Conservation (phyloP, 2,113 vertebrate genomes). For the Pelodiscus sinensis region DNA sequence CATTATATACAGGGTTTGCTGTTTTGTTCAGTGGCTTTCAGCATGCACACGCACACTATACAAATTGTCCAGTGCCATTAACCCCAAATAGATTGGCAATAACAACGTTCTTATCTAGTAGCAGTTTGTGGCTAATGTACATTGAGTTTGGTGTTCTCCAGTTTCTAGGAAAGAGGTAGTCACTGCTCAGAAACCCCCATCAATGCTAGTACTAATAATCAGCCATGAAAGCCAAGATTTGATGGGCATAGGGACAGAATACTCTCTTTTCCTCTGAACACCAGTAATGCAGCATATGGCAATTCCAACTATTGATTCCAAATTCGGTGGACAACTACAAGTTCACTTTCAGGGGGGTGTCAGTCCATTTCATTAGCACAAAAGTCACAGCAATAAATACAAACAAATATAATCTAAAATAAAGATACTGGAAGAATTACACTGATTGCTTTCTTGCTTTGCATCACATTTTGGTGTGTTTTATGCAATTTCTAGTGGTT, state of each 20-base stretch:
- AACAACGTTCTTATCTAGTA: neutral
- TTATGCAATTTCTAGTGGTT: neutral
- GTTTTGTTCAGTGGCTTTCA: too few relatives aligned
- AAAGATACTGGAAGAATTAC: neutral
- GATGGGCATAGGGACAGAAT: neutral
- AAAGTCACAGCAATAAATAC: neutral
- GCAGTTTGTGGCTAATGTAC: neutral
- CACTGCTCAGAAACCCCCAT: too few relatives aligned
- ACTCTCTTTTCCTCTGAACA: neutral
- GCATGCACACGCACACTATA: too few relatives aligned
- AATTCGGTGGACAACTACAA: neutral
- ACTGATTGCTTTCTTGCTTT: neutral
- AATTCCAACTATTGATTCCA: neutral
- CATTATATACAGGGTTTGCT: too few relatives aligned
- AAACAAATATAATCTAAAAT: neutral
- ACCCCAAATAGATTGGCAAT: neutral
- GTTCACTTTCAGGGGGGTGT: neutral
- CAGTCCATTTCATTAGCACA: neutral
- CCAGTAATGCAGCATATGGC: neutral
- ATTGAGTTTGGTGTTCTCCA: neutral
- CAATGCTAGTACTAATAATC: neutral
- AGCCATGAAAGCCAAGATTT: neutral
- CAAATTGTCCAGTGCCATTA: too few relatives aligned
- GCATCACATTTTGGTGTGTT: rapidly evolving
- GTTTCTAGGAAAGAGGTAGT: neutral